Conservation (phyloP, 1,140 invertebrate species). For the Temnothorax longispinosus region DNA sequence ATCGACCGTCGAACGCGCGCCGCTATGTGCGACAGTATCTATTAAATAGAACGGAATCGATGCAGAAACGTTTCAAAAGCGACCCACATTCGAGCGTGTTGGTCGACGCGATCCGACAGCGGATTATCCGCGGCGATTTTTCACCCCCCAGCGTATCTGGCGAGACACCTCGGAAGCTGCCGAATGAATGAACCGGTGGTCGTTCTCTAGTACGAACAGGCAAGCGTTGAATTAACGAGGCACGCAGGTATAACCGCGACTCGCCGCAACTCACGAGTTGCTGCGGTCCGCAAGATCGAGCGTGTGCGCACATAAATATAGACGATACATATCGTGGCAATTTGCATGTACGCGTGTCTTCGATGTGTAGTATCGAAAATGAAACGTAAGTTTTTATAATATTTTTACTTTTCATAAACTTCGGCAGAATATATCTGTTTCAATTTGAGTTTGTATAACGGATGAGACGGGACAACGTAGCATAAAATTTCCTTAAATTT, state of each 20-base stretch:
- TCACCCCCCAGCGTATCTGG: conserved; percentile 4
- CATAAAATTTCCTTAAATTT: not conserved
- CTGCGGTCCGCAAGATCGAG: conserved; percentile 14
- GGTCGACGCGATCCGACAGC: conserved; percentile 11
- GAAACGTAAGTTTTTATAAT: not conserved
- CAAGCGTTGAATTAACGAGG: conserved; percentile 74
- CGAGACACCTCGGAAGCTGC: conserved; percentile 55
- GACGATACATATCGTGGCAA: not conserved
- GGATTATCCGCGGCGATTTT: conserved; percentile 68
- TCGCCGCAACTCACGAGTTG: conserved; percentile 66
- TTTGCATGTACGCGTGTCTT: conserved; percentile 13
- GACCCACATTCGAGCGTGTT: conserved; percentile 57
- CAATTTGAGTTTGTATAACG: not conserved
- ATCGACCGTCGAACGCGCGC: not conserved
- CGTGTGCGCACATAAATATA: not conserved
- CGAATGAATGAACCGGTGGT: conserved; percentile 70
- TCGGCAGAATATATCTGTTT: not conserved
- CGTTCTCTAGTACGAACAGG: conserved; percentile 55
- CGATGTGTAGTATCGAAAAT: not conserved
- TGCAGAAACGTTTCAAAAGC: conserved; percentile 62
- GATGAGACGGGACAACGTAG: not conserved
- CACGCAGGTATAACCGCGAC: conserved; percentile 60
- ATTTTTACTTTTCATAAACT: not conserved
- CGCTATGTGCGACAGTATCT: not conserved
- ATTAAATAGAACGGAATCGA: conserved; percentile 43